Percentiles rank a stretch among this genome's conserved stretches.
phyloP scores from a whole-genome alignment of 2,113 vertebrate genomes.

The Capreolus pygargus region DNA sequence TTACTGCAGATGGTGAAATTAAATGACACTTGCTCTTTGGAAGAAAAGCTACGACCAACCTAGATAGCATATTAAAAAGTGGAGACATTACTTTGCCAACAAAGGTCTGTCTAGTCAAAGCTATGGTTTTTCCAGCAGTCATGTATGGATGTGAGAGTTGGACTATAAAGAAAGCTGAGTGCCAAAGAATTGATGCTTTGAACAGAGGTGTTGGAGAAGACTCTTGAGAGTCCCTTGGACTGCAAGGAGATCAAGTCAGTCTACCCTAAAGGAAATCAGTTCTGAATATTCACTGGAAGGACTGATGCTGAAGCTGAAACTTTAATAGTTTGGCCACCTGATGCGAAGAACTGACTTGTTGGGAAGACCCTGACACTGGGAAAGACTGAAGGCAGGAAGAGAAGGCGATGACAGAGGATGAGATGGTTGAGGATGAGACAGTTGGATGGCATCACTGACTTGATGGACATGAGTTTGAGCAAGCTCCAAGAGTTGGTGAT shows the following conservation, averaged over 20 bases:
- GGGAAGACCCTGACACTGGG: background rate
- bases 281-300: background rate
- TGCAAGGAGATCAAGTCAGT: background rate
- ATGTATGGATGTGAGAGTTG: background rate
- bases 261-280: background rate
- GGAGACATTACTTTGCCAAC: background rate
- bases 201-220: background rate
- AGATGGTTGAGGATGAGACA: background rate
- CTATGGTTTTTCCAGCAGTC: background rate
- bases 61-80: background rate
- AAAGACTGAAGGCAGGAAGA: background rate
- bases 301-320: background rate
- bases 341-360: background rate
- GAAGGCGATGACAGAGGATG: rapidly evolving
- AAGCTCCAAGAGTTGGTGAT: background rate
- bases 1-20: background rate
- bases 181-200: background rate
- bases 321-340: background rate
- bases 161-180: background rate
- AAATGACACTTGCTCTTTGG: background rate
- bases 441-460: background rate
- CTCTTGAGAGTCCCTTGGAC: background rate
- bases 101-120: background rate
- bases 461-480: background rate
- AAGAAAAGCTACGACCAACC: background rate